These are phyloP conservation scores for Ellobius talpinus DNA, from an alignment of 2,113 vertebrate genomes.

Conservation along the genomic window DNA sequence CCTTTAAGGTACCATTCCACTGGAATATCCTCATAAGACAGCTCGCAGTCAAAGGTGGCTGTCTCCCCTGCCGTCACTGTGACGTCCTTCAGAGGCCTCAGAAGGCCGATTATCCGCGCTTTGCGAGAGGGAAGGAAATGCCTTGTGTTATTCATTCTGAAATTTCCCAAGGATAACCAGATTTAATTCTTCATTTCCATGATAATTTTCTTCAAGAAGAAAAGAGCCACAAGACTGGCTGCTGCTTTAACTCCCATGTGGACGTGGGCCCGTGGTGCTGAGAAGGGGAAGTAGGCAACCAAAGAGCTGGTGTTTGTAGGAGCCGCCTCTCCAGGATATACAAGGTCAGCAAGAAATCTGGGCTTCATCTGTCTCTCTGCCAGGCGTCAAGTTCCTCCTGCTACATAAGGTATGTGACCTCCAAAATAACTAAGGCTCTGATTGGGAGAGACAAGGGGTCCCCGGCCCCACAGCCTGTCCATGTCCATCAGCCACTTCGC, in stretches of 20 bases:
- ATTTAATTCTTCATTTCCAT: constrained; percentile 88
- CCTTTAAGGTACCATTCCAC: constrained; percentile 97
- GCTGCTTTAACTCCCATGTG: constrained; percentile 83
- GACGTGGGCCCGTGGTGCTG: constrained; percentile 72
- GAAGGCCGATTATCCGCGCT: constrained; percentile 95
- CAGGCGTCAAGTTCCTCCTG: constrained; percentile 88
- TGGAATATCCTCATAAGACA: constrained; percentile 95
- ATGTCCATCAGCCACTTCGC: constrained; percentile 90
- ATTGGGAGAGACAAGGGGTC: constrained; percentile 91
- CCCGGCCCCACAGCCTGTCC: constrained; percentile 85
- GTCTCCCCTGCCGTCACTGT: constrained; percentile 97
- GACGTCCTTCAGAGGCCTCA: constrained; percentile 94
- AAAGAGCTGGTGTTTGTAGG: constrained; percentile 89
- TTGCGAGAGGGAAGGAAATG: constrained; percentile 92
- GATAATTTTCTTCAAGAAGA: constrained; percentile 86
- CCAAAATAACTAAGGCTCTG: constrained; percentile 93
- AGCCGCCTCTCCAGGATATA: constrained; percentile 87
- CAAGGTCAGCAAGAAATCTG: constrained; percentile 90
- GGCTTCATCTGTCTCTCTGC: constrained; percentile 87
- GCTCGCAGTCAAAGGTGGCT: constrained; percentile 97
- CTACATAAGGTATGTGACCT: constrained; percentile 94
- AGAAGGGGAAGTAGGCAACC: constrained; percentile 81
- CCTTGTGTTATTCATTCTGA: constrained; percentile 86
- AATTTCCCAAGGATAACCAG: constrained; percentile 79
- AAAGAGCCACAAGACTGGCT: constrained; percentile 81